Percentiles rank a stretch among this genome's conserved stretches.
These are phyloP conservation scores for Melieria picta DNA, from an alignment of 2,888 invertebrate species.

Conservation along the genomic window DNA sequence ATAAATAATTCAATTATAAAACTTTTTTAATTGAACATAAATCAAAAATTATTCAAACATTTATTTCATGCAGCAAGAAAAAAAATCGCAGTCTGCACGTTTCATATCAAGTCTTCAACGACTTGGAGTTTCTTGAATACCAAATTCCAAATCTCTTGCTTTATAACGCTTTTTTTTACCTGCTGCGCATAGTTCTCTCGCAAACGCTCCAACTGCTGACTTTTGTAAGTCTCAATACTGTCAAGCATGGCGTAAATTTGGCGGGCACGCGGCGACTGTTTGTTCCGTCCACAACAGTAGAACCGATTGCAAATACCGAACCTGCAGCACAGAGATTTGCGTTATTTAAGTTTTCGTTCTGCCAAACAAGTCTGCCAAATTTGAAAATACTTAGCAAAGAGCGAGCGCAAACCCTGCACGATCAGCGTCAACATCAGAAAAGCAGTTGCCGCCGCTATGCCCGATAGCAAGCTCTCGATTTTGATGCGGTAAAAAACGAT, in stretches of 20 bases:
- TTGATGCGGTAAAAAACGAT: constrained; percentile 84
- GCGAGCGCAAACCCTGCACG: constrained; percentile 78
- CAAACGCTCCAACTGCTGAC: constrained; percentile 86
- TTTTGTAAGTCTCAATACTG: constrained; percentile 89
- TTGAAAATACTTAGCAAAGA: constrained; percentile 75
- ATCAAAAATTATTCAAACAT: no score
- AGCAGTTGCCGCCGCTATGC: constrained; percentile 79
- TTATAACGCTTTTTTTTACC: constrained; percentile 65
- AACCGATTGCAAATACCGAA: constrained; percentile 73
- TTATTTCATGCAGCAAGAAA: neutral
- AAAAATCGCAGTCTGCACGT: neutral
- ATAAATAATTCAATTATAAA: no score
- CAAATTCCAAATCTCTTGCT: neutral
- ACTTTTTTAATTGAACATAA: no score
- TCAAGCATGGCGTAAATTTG: constrained; percentile 90
- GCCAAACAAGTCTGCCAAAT: constrained; percentile 4
- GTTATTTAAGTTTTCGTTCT: neutral
- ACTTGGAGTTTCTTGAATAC: neutral
- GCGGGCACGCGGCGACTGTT: constrained; percentile 79
- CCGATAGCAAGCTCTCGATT: constrained; percentile 84
- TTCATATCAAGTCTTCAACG: neutral
- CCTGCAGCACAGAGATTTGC: constrained; percentile 37
- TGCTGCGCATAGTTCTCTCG: constrained; percentile 93
- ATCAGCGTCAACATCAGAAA: constrained; percentile 84
- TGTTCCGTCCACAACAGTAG: constrained; percentile 77